Evolutionary conservation across 2,888 invertebrate genomes (phyloP).

Genomic region (Drosophila melanosoma): DNA sequence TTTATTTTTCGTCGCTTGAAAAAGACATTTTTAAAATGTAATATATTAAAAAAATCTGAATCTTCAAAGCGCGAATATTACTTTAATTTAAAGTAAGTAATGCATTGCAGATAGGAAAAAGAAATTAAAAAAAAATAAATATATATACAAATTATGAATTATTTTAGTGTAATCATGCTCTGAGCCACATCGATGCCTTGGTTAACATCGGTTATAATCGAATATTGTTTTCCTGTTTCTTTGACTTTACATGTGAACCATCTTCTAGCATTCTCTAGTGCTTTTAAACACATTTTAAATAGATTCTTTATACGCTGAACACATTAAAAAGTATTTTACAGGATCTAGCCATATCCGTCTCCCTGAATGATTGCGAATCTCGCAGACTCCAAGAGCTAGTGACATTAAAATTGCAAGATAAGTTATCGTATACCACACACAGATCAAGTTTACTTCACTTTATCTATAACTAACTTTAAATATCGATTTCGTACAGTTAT

Average conservation of each 20-base stretch:
- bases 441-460: not conserved
- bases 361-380: no score
- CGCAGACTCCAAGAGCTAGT: no score
- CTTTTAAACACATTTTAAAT: no score
- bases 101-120: not conserved
- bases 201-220: no score
- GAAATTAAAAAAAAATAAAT: not conserved
- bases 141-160: not conserved
- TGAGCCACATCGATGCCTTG: not conserved
- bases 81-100: not conserved
- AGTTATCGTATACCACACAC: no score
- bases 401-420: not conserved
- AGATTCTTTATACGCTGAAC: no score
- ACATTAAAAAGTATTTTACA: no score
- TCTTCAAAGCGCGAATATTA: no score
- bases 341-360: no score
- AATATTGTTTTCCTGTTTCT: not conserved
- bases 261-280: not conserved
- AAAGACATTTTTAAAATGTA: no score
- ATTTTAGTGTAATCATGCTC: not conserved
- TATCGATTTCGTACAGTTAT: no score
- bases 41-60: not conserved
- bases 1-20: not conserved
- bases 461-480: no score
- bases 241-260: not conserved